Evolutionary conservation across 2,113 vertebrate genomes (phyloP), one percentile per base, ranked within the genome.

Genomic region (Albula glossodonta): DNA sequence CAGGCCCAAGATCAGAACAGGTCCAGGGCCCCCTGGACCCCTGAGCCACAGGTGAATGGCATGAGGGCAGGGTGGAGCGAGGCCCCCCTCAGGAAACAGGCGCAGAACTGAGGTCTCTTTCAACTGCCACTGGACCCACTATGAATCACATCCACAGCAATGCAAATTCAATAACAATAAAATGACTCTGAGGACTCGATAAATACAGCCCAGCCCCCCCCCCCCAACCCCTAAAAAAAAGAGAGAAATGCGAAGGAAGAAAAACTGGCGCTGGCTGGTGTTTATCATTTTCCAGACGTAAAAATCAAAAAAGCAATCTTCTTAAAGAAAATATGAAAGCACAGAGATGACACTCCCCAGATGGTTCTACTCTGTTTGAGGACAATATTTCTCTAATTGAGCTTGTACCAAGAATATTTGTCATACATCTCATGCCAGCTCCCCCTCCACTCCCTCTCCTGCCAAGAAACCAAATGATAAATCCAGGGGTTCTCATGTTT

Each of bases 31-130:
- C 78, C 50, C 48, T 78, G 51, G 87, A 92, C 70, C 90, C 87
- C 82, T 60, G 90, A 90, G 92, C 87, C 88, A 90, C 90, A 22
- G 84, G 78, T 51, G 48, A 80, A 25, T 3, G 1, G 13, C 78
- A 50, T 8, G 11, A 4, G 13, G 74, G 74, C 7, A 2, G 12
- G 31, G 41, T 8, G 41, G 77, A 78, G n/a, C n/a, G 17, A 74
- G 70, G 4, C n/a, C 5, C 70, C 70, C 53, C 53, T 56, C 31
- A 4, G 19, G 63, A 22, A n/a, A 70, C 19, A n/a, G 63, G 8
- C 22, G 19, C 19, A 22, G 25, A n/a, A 74, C 1, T 74, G 5
- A 11, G 92, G 91, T 25, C n/a, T 25, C 48, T 81, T 48, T 25
- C 52, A 22, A 22, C 50, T 56, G 8, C 1, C 41, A 13, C 17